Evolutionary conservation across 2,797 vertebrate species (phyloP), one percentile per base, ranked within the genome.

Genomic region (Capromys pilorides): DNA sequence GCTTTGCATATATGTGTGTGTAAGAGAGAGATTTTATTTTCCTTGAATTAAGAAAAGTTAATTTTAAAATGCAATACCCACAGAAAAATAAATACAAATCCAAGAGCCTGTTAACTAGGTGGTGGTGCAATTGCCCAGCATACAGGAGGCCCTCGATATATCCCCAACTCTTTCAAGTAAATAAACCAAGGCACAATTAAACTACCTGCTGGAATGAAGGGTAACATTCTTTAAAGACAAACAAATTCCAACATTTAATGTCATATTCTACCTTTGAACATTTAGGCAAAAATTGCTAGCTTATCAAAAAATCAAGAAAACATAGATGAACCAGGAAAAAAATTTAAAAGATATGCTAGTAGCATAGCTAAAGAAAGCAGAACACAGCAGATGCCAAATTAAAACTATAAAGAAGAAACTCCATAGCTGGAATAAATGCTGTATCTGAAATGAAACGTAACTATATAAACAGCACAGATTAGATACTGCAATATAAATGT

Each of bases 41-140:
- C 24, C n/a, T 73, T 80, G 36, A 88, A 90, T 96, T 87, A 67
- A 87, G n/a, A 93, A 96, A 86, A 78, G 31, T 79, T 92, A 79
- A 54, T 73, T 92, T 88, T 96, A 66, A 95, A 91, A 85, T 75
- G 7, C 5, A 84, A 93, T 16, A 85, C 16, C 45, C 39, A 79
- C 84, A 31, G 11, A 57, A 77, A 93, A 93, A 69, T 49, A 19
- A 86, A 91, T 21, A 82, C 16, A 95, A 95, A 87, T 78, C 45
- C 62, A 78, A 84, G 5, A 71, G 8, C 89, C 31, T 91, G 64
- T 84, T 95, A 96, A 81, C 18, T 71, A 33, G 59, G 33, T 61
- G 86, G 19, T 11, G 3, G 14, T 83, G 12, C 28, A 22, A 13
- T 10, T 24, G 31, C 7, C 57, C 13, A 49, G 22, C 1, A 61